Evolutionary conservation across 1,140 invertebrate species (phyloP).

Genomic region (Schlechtendalia chinensis): DNA sequence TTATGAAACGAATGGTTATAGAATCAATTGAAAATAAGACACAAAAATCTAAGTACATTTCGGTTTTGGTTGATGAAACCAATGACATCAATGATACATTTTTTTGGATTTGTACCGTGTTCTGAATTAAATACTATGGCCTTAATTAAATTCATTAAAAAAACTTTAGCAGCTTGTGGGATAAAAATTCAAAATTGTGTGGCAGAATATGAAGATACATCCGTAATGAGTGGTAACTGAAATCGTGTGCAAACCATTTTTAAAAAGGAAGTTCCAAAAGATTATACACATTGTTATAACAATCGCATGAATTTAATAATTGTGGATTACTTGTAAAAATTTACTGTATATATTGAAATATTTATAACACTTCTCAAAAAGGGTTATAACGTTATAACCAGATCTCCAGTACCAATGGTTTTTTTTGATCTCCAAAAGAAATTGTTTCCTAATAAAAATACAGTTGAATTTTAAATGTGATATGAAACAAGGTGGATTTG

Average conservation of each 20-base stretch:
- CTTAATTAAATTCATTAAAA: neutral
- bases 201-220: neutral
- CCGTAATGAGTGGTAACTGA: conserved; percentile 22
- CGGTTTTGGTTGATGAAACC: neutral
- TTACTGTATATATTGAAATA: no score
- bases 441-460: neutral
- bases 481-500: conserved; percentile 18
- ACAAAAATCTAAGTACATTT: neutral
- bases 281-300: conserved; percentile 13
- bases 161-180: neutral
- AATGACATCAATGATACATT: conserved; percentile 25
- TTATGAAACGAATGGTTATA: neutral
- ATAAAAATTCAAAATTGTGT: neutral
- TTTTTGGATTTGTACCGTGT: conserved; percentile 1
- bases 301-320: neutral
- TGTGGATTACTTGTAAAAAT: conserved; percentile 13
- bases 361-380: neutral
- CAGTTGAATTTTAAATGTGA: conserved; percentile 3
- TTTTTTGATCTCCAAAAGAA: conserved; percentile 7
- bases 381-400: neutral
- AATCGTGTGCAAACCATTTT: conserved; percentile 27
- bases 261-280: conserved; percentile 8
- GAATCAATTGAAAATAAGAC: conserved; percentile 9
- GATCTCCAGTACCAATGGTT: conserved; percentile 11
- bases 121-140: conserved; percentile 14